Percentiles rank a stretch among this genome's conserved stretches.
These are phyloP conservation scores for Pteronotus mesoamericanus DNA, from an alignment of 2,797 vertebrate species.

Conservation along the genomic window DNA sequence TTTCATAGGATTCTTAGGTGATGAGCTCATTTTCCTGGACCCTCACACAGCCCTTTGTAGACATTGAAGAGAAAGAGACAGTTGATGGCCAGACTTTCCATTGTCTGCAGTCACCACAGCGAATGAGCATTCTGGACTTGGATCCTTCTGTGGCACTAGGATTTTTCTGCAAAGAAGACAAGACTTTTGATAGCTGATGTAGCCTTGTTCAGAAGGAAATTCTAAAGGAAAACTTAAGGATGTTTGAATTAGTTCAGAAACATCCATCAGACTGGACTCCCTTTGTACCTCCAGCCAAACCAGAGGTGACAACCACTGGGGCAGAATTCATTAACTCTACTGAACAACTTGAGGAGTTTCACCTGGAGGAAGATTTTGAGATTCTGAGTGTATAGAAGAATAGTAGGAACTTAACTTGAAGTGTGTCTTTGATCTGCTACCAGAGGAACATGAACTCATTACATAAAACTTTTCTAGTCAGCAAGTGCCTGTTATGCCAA, in stretches of 20 bases:
- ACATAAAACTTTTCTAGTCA: conserved; percentile 82
- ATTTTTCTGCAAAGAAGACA: no score
- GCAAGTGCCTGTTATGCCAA: conserved; percentile 84
- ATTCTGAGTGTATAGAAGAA: conserved; percentile 88
- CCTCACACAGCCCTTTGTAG: conserved; percentile 90
- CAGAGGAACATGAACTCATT: conserved; percentile 73
- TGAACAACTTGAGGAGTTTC: conserved; percentile 86
- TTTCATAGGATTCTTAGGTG: conserved; percentile 91
- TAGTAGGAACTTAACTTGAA: conserved; percentile 58
- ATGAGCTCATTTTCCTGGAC: conserved; percentile 91
- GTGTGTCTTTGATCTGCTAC: conserved; percentile 65
- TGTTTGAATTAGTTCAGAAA: conserved; percentile 92
- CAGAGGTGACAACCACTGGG: conserved; percentile 90
- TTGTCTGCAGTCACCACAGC: conserved; percentile 87
- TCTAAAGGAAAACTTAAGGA: conserved; percentile 86
- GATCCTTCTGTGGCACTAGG: conserved; percentile 91
- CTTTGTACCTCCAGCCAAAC: conserved; percentile 88
- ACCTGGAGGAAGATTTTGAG: conserved; percentile 92
- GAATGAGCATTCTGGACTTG: conserved; percentile 89
- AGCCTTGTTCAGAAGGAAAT: no score
- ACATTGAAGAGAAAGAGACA: conserved; percentile 82
- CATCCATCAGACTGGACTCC: conserved; percentile 91
- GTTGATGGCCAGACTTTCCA: conserved; percentile 89
- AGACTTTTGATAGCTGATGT: no score
- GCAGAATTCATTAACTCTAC: conserved; percentile 92